phyloP scores from a whole-genome alignment of 2,797 vertebrate genomes.

The Rhinatrema bivittatum region DNA sequence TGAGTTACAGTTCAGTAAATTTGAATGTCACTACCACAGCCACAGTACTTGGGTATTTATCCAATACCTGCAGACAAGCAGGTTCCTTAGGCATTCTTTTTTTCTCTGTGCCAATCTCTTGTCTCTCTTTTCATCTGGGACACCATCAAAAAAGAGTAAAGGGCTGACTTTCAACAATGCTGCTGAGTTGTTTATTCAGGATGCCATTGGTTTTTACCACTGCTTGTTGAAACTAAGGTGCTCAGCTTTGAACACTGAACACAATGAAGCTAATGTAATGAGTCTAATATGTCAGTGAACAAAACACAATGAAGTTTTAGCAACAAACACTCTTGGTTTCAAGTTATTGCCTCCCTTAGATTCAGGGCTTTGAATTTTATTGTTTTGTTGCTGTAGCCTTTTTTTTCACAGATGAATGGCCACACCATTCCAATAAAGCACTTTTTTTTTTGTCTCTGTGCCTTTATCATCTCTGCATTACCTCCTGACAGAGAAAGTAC shows the following conservation, averaged over 20 bases:
- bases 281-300: slow-evolving; percentile 25
- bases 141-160: not conserved
- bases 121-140: no score
- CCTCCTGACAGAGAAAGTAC: not conserved
- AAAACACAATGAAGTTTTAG: slow-evolving; percentile 15
- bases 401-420: slow-evolving; percentile 31
- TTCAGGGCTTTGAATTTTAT: slow-evolving; percentile 19
- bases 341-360: slow-evolving; percentile 5
- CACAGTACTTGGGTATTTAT: no score
- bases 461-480: slow-evolving; percentile 13
- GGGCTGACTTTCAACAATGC: not conserved
- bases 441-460: not conserved
- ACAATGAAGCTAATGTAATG: slow-evolving; percentile 42
- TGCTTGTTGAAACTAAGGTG: slow-evolving; percentile 12
- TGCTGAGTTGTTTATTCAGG: slow-evolving; percentile 3
- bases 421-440: slow-evolving; percentile 15
- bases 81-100: no score
- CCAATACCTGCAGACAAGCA: no score
- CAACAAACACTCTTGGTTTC: slow-evolving; percentile 18
- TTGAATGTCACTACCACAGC: no score
- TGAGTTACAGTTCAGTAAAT: no score
- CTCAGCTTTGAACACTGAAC: slow-evolving; percentile 14
- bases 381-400: slow-evolving; percentile 28
- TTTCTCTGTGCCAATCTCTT: no score
- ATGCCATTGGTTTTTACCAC: not conserved